Conservation (phyloP, 2,888 invertebrate genomes). For the Meandrusa payeni region DNA sequence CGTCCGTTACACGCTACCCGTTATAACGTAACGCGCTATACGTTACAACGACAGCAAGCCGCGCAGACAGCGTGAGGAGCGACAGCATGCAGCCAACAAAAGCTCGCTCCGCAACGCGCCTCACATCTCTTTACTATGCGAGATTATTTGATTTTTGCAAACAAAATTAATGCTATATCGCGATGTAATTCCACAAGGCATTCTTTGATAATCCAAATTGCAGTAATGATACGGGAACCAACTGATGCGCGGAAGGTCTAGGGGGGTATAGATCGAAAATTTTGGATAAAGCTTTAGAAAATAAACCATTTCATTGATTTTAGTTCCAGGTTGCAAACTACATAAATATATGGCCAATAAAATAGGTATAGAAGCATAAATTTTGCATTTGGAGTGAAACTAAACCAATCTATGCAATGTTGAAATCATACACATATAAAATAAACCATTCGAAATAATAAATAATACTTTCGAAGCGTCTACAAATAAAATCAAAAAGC, state of each 20-base stretch:
- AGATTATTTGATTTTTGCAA: constrained; percentile 40
- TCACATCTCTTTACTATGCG: constrained; percentile 4
- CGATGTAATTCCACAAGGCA: constrained; percentile 29
- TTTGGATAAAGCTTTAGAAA: constrained; percentile 54
- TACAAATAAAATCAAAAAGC: constrained; percentile 69
- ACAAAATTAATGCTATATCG: constrained; percentile 56
- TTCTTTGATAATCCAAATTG: constrained; percentile 35
- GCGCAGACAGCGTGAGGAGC: constrained; percentile 9
- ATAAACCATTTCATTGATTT: constrained; percentile 48
- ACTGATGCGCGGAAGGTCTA: constrained; percentile 74
- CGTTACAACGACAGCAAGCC: constrained; percentile 2
- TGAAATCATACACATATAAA: constrained; percentile 69
- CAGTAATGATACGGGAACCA: constrained; percentile 44
- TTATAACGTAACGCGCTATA: constrained; percentile 8
- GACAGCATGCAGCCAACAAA: constrained; percentile 54
- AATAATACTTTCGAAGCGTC: constrained; percentile 58
- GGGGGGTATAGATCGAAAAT: constrained; percentile 47
- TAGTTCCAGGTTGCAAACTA: constrained; percentile 54
- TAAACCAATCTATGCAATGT: constrained; percentile 60
- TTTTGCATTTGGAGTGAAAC: constrained; percentile 58
- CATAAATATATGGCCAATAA: constrained; percentile 55
- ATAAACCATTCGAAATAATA: constrained; percentile 46
- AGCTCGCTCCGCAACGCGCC: constrained; percentile 41
- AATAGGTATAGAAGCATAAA: constrained; percentile 55
- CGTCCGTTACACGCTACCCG: constrained; percentile 33